phyloP scores from a whole-genome alignment of 2,797 vertebrate genomes.

The Sylvilagus floridanus region DNA sequence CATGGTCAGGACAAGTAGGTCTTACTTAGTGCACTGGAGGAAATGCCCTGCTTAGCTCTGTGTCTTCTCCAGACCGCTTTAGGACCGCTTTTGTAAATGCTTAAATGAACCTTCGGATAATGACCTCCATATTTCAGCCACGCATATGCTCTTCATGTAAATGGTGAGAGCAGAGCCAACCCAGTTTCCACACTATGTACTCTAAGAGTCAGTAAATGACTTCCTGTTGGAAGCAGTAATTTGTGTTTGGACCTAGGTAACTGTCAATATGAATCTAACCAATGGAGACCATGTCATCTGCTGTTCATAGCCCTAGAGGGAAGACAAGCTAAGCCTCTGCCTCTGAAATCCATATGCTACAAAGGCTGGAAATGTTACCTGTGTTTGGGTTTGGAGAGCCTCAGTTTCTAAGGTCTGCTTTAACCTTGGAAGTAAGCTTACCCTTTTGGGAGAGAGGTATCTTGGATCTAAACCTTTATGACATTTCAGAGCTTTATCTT shows the following conservation, averaged over 20 bases:
- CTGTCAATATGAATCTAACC: conserved; percentile 36
- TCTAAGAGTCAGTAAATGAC: neutral
- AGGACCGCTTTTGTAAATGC: neutral
- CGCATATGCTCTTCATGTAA: neutral
- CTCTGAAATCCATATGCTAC: neutral
- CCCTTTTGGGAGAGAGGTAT: neutral
- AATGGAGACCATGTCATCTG: neutral
- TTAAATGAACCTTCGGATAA: neutral
- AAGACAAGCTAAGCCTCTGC: neutral
- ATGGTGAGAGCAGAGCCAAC: neutral
- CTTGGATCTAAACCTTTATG: conserved; percentile 1
- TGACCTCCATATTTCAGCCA: neutral
- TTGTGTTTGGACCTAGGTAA: conserved; percentile 60
- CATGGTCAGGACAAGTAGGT: neutral
- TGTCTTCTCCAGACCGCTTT: conserved; percentile 17
- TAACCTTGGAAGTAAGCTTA: neutral
- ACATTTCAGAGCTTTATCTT: neutral
- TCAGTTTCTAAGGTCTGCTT: neutral
- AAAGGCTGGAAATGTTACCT: neutral
- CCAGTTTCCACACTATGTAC: neutral
- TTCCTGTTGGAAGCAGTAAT: conserved; percentile 49
- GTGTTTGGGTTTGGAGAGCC: neutral
- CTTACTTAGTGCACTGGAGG: neutral
- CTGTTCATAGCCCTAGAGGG: neutral
- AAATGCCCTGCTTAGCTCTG: neutral